Evolutionary conservation across 1,140 invertebrate species (phyloP).

Genomic region (Caenorhabditis briggsae): DNA sequence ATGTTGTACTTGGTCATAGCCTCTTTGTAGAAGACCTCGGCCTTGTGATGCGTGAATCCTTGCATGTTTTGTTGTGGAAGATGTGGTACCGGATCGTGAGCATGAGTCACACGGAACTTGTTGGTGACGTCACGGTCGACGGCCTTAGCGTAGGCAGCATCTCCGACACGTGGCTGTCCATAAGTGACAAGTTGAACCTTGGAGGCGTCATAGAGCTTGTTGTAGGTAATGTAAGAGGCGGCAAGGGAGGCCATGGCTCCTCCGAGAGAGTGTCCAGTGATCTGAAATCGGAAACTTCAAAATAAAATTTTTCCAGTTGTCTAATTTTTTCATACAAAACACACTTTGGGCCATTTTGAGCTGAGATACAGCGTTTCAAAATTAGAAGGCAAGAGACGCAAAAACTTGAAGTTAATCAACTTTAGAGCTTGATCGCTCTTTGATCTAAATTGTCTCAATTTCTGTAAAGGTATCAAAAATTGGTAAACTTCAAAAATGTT

Average conservation of each 20-base stretch:
- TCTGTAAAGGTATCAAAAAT: no score
- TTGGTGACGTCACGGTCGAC: slow-evolving; percentile 63
- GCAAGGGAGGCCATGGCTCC: slow-evolving; percentile 63
- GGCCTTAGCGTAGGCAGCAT: slow-evolving; percentile 60
- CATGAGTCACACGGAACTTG: slow-evolving; percentile 57
- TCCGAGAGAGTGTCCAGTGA: slow-evolving; percentile 66
- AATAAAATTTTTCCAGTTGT: not conserved
- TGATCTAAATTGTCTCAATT: no score
- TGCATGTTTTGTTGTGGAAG: slow-evolving; percentile 59
- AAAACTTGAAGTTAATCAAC: no score
- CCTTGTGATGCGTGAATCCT: slow-evolving; percentile 63
- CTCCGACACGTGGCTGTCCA: slow-evolving; percentile 64
- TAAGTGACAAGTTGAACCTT: slow-evolving; percentile 57
- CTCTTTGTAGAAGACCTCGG: slow-evolving; percentile 65
- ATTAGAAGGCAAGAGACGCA: no score
- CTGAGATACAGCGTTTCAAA: no score
- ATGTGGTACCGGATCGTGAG: slow-evolving; percentile 63
- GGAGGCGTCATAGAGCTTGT: slow-evolving; percentile 40
- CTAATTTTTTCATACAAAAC: no score
- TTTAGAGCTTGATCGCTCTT: no score
- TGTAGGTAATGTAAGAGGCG: slow-evolving; percentile 56
- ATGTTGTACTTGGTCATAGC: slow-evolving; percentile 45
- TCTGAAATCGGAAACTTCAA: not conserved
- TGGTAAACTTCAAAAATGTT: no score
- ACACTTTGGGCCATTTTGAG: no score